A percentile compares a stretch with the other conserved stretches of the same genome.
Conservation (phyloP, 2,797 vertebrate genomes). For the Phaenicophaeus curvirostris region DNA sequence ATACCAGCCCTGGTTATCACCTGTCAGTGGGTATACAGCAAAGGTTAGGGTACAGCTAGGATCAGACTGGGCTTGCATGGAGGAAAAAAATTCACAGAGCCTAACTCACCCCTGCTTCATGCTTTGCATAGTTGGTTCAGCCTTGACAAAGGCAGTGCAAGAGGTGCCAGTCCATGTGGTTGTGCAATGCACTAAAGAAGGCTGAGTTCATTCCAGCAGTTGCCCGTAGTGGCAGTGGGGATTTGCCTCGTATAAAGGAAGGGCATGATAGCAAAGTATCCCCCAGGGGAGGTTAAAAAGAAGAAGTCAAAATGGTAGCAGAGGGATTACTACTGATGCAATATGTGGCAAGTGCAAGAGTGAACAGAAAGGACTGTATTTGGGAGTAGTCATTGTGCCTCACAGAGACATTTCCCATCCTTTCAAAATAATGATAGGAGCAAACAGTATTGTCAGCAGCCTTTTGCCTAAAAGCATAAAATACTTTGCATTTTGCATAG, state of each 20-base stretch:
- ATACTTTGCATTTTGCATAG: not conserved
- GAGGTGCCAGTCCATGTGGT: not conserved
- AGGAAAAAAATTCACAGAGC: not conserved
- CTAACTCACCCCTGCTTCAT: not conserved
- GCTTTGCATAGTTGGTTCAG: not conserved
- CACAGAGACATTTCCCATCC: not conserved
- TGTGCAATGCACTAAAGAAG: not conserved
- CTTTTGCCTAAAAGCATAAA: not conserved
- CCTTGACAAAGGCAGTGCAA: not conserved
- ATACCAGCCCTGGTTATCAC: not conserved
- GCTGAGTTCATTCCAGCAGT: not conserved
- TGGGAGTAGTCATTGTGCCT: not conserved
- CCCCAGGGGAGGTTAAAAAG: not conserved
- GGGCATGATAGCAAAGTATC: not conserved
- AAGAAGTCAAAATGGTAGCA: not conserved
- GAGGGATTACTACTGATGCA: not conserved
- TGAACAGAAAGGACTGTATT: not conserved
- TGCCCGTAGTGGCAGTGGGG: not conserved
- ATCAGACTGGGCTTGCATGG: not conserved
- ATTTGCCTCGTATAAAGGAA: not conserved
- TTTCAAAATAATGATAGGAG: not conserved
- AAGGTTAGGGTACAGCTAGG: not conserved
- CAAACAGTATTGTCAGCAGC: not conserved
- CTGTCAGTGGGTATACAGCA: not conserved
- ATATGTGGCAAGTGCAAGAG: not conserved